phyloP scores from a whole-genome alignment of 23 tunicate genomes.

The Ascidia mentula region DNA sequence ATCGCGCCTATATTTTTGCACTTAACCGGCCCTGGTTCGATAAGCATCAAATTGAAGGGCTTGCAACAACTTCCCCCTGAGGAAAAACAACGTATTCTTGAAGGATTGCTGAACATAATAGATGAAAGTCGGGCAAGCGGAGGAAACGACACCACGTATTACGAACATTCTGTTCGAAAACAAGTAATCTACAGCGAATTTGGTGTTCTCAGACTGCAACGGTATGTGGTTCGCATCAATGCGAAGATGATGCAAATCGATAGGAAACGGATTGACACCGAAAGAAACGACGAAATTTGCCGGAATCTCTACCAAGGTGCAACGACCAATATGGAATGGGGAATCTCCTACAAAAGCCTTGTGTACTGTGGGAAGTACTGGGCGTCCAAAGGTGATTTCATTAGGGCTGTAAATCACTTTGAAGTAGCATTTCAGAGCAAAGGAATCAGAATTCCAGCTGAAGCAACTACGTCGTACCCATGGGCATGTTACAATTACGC shows the following conservation, averaged over 20 bases:
- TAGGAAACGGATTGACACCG: background rate
- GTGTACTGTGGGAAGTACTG: slow-evolving; percentile 17
- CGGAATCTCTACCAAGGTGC: background rate
- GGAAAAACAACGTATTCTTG: background rate
- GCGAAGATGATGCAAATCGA: background rate
- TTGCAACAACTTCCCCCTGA: background rate
- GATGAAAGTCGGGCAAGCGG: background rate
- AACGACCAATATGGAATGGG: background rate
- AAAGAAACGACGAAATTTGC: background rate
- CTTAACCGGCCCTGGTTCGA: background rate
- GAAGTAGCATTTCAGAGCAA: background rate
- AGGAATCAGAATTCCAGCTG: background rate
- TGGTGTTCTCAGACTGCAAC: background rate
- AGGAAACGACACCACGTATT: no score
- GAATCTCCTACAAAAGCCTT: background rate
- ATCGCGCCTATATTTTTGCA: background rate
- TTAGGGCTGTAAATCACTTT: background rate
- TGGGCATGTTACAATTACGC: slow-evolving; percentile 18
- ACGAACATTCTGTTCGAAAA: background rate
- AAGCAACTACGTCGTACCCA: background rate
- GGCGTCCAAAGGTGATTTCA: slow-evolving; percentile 8
- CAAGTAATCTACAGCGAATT: background rate
- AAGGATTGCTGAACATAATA: background rate
- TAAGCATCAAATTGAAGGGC: background rate
- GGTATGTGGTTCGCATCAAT: background rate